These are phyloP conservation scores for Tricholaema leucomelas DNA, from an alignment of 2,113 vertebrate genomes.

Conservation along the genomic window DNA sequence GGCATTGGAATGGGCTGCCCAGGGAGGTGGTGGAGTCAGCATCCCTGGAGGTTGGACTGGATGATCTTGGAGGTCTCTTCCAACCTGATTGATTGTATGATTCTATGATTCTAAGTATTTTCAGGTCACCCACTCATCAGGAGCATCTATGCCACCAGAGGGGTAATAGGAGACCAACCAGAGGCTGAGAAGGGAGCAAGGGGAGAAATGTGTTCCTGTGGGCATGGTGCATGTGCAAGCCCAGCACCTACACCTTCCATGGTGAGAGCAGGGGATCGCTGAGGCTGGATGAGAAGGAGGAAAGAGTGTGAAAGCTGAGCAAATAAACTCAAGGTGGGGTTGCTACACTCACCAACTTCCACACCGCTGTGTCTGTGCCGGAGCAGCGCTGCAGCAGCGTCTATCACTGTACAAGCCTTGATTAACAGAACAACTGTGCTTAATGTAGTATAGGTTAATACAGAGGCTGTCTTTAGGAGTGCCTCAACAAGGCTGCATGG, in stretches of 20 bases:
- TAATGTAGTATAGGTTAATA: conserved; percentile 39
- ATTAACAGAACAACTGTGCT: conserved; percentile 58
- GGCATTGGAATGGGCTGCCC: too few species aligned
- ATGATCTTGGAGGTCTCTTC: too few species aligned
- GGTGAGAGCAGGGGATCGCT: background rate
- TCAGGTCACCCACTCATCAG: background rate
- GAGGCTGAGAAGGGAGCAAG: accelerated
- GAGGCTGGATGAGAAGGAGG: background rate
- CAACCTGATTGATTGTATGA: too few species aligned
- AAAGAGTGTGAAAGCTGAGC: background rate
- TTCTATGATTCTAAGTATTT: too few species aligned
- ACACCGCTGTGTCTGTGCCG: accelerated
- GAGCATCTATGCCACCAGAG: background rate
- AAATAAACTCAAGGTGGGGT: background rate
- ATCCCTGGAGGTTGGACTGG: too few species aligned
- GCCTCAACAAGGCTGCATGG: background rate
- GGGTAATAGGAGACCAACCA: background rate
- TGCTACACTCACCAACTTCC: accelerated
- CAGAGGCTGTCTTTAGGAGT: conserved; percentile 17
- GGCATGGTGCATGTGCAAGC: background rate
- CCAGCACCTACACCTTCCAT: background rate
- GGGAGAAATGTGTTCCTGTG: background rate
- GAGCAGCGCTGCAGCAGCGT: background rate
- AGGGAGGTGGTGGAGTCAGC: too few species aligned
- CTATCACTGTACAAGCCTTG: background rate